phyloP scores from a whole-genome alignment of 2,113 vertebrate species.

The Indicator maculatus region DNA sequence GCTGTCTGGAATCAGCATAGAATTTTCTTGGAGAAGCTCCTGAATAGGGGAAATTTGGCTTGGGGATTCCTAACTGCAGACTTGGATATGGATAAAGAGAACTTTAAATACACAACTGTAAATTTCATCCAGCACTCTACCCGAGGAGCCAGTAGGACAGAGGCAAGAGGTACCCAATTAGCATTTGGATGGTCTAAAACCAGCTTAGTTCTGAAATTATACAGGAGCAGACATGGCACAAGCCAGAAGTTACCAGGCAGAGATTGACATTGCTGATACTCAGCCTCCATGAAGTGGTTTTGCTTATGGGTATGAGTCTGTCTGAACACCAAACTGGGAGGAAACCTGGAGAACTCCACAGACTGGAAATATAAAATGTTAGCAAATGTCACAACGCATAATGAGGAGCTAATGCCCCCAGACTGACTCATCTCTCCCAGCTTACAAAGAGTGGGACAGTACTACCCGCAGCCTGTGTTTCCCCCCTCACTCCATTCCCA shows the following conservation, averaged over 20 bases:
- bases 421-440: not conserved
- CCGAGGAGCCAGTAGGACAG: rapidly evolving
- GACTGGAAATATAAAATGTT: not conserved
- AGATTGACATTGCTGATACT: not conserved
- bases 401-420: not conserved
- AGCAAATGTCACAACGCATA: not conserved
- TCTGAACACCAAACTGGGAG: not conserved
- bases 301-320: not conserved
- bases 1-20: not conserved
- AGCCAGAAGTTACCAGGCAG: not conserved
- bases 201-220: not conserved
- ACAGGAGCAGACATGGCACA: not conserved
- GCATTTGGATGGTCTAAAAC: not conserved
- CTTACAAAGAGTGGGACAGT: not conserved
- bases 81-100: not conserved
- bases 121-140: not conserved
- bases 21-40: not conserved
- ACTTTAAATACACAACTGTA: not conserved
- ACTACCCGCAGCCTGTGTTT: not conserved
- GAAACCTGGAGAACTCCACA: not conserved
- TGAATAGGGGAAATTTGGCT: not conserved
- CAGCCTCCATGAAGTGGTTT: not conserved
- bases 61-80: not conserved
- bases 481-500: not conserved
- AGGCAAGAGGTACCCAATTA: not conserved